phyloP scores from a whole-genome alignment of 2,797 vertebrate species.

The Lateolabrax maculatus region DNA sequence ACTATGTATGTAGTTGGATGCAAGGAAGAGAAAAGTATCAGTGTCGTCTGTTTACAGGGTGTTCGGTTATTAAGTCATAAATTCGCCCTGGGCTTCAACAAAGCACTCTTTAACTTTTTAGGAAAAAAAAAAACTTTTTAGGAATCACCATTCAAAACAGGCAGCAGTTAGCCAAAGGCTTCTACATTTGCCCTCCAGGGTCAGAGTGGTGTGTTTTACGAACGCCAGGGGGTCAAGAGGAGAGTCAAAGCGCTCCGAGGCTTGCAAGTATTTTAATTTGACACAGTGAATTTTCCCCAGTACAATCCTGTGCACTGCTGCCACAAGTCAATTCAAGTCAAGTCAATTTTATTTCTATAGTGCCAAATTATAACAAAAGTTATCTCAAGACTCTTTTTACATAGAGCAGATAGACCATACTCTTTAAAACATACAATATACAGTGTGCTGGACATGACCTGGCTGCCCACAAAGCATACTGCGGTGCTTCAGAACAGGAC shows the following conservation, averaged over 20 bases:
- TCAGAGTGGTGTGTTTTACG: slow-evolving; percentile 16
- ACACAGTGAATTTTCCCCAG: slow-evolving; percentile 1
- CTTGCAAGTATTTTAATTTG: not conserved
- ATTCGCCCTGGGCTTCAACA: not conserved
- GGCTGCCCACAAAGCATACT: not conserved
- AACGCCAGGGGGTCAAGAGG: slow-evolving; percentile 7
- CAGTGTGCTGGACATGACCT: slow-evolving; percentile 19
- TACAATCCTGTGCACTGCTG: slow-evolving; percentile 44
- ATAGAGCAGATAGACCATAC: too few species aligned
- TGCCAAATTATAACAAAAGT: too few species aligned
- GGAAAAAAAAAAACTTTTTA: too few species aligned
- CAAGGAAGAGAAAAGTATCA: slow-evolving; percentile 10
- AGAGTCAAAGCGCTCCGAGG: not conserved
- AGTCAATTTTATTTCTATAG: too few species aligned
- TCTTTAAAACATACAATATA: too few species aligned
- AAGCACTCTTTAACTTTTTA: not conserved
- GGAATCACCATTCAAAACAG: slow-evolving; percentile 10
- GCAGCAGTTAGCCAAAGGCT: not conserved
- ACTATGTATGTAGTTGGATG: slow-evolving; percentile 1
- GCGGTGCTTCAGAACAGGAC: not conserved
- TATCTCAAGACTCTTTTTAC: too few species aligned
- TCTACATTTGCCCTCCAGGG: not conserved
- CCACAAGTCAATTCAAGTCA: too few species aligned
- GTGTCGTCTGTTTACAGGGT: not conserved
- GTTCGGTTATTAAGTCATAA: not conserved